Conservation (phyloP, 2,797 vertebrate genomes). For the Antrozous pallidus region DNA sequence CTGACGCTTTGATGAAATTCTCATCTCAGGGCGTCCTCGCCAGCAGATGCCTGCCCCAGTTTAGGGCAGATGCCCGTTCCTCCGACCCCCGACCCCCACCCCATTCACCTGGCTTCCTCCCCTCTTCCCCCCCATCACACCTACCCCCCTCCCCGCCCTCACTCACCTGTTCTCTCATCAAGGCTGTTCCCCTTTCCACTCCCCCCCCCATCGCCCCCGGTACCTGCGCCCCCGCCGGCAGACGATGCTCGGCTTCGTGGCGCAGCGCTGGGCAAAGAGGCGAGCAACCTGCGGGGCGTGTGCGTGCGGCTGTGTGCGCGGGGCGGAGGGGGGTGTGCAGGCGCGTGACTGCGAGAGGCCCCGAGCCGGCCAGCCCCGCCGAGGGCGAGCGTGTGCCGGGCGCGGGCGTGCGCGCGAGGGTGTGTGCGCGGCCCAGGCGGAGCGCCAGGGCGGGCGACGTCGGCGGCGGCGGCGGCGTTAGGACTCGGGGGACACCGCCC, state of each 20-base stretch:
- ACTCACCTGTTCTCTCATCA: constrained; percentile 38
- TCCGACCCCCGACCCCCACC: background rate
- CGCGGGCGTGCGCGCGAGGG: constrained; percentile 64
- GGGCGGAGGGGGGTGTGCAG: background rate
- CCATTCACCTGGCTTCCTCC: background rate
- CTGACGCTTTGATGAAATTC: background rate
- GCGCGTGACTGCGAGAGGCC: constrained; percentile 31
- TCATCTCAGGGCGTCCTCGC: background rate
- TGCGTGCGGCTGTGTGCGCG: background rate
- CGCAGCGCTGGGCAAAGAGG: background rate
- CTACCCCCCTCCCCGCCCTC: background rate
- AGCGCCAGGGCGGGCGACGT: constrained; percentile 44
- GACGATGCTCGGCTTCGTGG: constrained; percentile 14
- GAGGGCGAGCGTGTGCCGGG: constrained; percentile 44
- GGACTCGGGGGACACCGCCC: constrained; percentile 83
- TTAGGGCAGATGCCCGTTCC: background rate
- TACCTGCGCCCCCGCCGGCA: constrained; percentile 70
- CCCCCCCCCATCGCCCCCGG: background rate
- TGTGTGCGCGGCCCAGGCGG: constrained; percentile 61
- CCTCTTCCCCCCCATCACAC: background rate
- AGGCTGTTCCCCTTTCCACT: background rate
- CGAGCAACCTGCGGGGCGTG: background rate
- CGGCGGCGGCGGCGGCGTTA: constrained; percentile 74
- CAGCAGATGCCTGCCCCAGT: background rate
- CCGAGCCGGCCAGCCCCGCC: background rate